These are phyloP conservation scores for Natrix natrix DNA, from an alignment of 2,797 vertebrate species.

Conservation along the genomic window DNA sequence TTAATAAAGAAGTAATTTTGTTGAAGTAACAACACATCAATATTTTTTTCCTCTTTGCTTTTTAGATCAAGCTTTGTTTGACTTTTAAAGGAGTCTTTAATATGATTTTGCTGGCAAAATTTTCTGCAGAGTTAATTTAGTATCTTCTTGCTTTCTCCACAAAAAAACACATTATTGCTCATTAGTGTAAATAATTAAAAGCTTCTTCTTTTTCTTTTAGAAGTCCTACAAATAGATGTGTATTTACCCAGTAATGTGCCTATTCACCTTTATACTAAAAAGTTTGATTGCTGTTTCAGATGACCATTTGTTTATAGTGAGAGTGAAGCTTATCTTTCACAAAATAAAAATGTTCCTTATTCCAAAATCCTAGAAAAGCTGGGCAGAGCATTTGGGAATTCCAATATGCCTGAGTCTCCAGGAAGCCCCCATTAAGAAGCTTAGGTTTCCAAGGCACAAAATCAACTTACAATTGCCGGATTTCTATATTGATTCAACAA, in stretches of 20 bases:
- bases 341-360: background rate
- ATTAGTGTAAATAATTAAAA: conserved; percentile 58
- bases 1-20: background rate
- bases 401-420: background rate
- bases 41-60: background rate
- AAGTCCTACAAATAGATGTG: conserved; percentile 30
- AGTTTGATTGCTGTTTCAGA: background rate
- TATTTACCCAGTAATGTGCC: background rate
- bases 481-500: background rate
- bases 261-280: background rate
- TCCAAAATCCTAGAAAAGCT: background rate
- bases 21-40: background rate
- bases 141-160: background rate
- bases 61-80: background rate
- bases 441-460: background rate
- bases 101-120: conserved; percentile 13
- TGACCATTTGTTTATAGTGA: conserved; percentile 30
- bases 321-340: background rate
- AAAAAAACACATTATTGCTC: conserved; percentile 35
- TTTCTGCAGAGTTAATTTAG: conserved; percentile 5
- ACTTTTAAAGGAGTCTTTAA: conserved; percentile 12
- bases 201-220: conserved; percentile 38
- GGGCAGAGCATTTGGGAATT: background rate
- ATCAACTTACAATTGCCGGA: background rate
- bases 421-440: background rate